Evolutionary conservation across 2,888 invertebrate species (phyloP), one percentile per base, ranked within the genome.

Genomic region (Pherbina coryleti): DNA sequence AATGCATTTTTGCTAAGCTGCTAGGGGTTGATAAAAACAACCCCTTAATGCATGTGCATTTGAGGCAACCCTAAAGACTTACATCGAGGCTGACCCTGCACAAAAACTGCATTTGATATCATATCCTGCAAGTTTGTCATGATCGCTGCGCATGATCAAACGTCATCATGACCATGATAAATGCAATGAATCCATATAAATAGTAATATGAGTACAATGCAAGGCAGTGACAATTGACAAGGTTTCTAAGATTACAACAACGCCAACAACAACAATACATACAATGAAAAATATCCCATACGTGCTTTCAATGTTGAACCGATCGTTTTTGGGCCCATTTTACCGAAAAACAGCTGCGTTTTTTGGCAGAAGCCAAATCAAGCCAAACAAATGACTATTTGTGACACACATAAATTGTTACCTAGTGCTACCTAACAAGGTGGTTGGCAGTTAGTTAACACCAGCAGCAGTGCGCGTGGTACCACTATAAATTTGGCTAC

Each of bases 281-380:
- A 19, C 34, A 67, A 67, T 22, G 34, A 69, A 22, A 25, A 14
- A 28, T 11, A 25, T 22, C 8, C 57, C n/a, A 60, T 28, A 60
- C 11, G 22, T 22, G 11, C 57, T 22, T 22, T 25, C 9, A 19
- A 19, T 57, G 17, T 25, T 17, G 4, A 11, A 19, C 22, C 11
- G 25, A 57, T 57, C 57, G 9, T 19, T 25, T 9, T n/a, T n/a
- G 5, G 25, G 19, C 57, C 57, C 22, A 55, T 8, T 11, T 57
- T 11, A 60, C 57, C 25, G 57, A 60, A 14, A 22, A 60, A 25
- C 28, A 14, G 57, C 19, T 60, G 25, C 34, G 19, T 22, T 44
- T 19, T 37, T 67, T 37, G 37, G 67, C 37, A 66, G 66, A 66
- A 66, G 34, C 66, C 66, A 31, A 31, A 66, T 34, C 31, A 66